phyloP scores from a whole-genome alignment of 2,113 vertebrate genomes.

The Urocitellus parryii region DNA sequence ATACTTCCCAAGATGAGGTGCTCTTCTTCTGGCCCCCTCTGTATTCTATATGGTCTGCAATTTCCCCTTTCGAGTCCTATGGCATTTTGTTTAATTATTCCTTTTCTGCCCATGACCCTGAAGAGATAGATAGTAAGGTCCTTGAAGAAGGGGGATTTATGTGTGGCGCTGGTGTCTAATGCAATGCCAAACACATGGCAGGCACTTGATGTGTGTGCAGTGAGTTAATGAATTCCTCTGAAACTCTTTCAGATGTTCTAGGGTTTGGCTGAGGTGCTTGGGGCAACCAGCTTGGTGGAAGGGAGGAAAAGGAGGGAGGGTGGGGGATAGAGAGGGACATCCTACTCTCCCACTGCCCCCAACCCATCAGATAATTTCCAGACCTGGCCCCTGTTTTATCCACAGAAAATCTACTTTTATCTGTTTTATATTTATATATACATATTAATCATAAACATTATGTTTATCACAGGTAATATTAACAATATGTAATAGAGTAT shows the following conservation, averaged over 20 bases:
- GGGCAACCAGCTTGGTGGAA: background rate
- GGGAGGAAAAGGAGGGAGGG: background rate
- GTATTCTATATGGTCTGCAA: background rate
- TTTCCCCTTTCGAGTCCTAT: background rate
- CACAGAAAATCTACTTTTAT: slow-evolving; percentile 33
- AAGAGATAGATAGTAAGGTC: background rate
- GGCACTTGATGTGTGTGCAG: background rate
- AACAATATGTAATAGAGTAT: background rate
- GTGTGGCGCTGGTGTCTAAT: background rate
- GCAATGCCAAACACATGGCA: background rate
- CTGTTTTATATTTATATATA: background rate
- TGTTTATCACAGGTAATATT: background rate
- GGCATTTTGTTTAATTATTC: background rate
- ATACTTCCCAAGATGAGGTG: background rate
- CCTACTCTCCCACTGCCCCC: background rate
- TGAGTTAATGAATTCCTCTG: background rate
- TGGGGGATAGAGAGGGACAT: rapidly evolving
- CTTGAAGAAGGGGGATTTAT: background rate
- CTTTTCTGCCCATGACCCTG: background rate
- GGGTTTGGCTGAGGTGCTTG: background rate
- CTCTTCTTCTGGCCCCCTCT: background rate
- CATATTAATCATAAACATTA: background rate
- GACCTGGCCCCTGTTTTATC: background rate
- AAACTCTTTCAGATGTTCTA: background rate
- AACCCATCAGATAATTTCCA: background rate